phyloP scores from a whole-genome alignment of 2,113 vertebrate genomes.

The Semicossyphus pulcher region DNA sequence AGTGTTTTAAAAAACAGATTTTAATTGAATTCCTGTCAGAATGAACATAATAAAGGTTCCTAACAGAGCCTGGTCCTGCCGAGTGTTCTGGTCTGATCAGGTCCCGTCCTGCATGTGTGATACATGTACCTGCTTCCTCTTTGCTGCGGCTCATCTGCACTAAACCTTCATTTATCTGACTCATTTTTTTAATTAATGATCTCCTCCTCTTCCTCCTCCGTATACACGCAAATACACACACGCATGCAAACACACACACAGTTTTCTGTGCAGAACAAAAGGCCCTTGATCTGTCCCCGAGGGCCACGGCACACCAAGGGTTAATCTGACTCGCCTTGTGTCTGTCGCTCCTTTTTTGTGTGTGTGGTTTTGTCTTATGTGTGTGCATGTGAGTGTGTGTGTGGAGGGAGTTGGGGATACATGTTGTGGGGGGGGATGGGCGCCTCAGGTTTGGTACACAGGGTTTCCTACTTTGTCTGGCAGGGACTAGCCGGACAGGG shows the following conservation, averaged over 20 bases:
- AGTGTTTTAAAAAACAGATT: no score
- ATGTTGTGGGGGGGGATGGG: conserved; percentile 79
- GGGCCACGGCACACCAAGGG: conserved; percentile 63
- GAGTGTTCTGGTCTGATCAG: no score
- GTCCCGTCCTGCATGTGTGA: neutral
- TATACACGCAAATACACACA: neutral
- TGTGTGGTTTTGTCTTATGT: conserved; percentile 39
- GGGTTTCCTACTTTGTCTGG: conserved; percentile 86
- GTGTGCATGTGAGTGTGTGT: conserved; percentile 38
- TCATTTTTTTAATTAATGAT: conserved; percentile 15
- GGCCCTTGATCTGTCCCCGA: conserved; percentile 74
- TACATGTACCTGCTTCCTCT: neutral
- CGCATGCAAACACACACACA: no score
- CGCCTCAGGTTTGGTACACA: conserved; percentile 82
- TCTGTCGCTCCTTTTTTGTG: conserved; percentile 40
- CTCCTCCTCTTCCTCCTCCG: conserved; percentile 34
- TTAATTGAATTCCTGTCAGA: no score
- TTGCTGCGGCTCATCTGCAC: conserved; percentile 18
- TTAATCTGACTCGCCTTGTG: conserved; percentile 73
- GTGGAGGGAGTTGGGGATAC: conserved; percentile 61
- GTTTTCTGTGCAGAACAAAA: conserved; percentile 77
- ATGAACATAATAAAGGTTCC: no score
- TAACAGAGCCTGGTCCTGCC: no score
- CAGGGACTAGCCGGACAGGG: conserved; percentile 87
- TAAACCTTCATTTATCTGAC: conserved; percentile 32